These are phyloP conservation scores for Petrocephalus zakoni DNA, from an alignment of 2,113 vertebrate species.

Conservation along the genomic window DNA sequence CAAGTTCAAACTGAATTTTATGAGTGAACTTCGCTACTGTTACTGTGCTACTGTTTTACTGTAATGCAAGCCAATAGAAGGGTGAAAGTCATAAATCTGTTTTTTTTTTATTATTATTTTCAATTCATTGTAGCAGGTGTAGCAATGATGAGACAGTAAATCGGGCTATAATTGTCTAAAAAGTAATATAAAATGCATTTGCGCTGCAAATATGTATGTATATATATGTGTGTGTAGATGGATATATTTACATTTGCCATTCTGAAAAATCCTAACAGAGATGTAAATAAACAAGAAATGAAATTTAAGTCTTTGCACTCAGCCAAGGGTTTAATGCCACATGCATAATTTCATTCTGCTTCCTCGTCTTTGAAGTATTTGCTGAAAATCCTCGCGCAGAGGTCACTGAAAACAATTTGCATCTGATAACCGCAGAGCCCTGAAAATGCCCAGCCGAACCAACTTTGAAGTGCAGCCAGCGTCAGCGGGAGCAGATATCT, in stretches of 20 bases:
- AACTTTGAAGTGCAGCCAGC: slow-evolving; percentile 25
- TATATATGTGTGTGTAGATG: not conserved
- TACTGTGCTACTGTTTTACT: not conserved
- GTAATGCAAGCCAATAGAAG: not conserved
- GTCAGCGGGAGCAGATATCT: slow-evolving; percentile 12
- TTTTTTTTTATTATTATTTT: not conserved
- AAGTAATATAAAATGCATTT: not conserved
- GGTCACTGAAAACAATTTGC: slow-evolving; percentile 27
- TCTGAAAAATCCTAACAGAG: not conserved
- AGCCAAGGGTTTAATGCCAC: slow-evolving; percentile 6
- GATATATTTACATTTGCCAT: not conserved
- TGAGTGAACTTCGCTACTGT: not conserved
- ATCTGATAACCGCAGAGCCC: slow-evolving; percentile 25
- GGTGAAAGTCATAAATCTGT: not conserved
- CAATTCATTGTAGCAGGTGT: not conserved
- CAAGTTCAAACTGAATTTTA: not conserved
- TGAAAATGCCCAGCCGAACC: slow-evolving; percentile 17
- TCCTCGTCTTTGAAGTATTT: slow-evolving; percentile 18
- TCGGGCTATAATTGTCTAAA: not conserved
- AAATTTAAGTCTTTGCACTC: not conserved
- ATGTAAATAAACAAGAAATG: slow-evolving; percentile 11
- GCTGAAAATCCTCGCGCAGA: slow-evolving; percentile 21
- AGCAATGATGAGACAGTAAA: not conserved
- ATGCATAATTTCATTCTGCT: slow-evolving; percentile 1
- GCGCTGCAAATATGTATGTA: not conserved